These are phyloP conservation scores for Calliopum simillimum DNA, from an alignment of 2,888 invertebrate species.

Conservation along the genomic window DNA sequence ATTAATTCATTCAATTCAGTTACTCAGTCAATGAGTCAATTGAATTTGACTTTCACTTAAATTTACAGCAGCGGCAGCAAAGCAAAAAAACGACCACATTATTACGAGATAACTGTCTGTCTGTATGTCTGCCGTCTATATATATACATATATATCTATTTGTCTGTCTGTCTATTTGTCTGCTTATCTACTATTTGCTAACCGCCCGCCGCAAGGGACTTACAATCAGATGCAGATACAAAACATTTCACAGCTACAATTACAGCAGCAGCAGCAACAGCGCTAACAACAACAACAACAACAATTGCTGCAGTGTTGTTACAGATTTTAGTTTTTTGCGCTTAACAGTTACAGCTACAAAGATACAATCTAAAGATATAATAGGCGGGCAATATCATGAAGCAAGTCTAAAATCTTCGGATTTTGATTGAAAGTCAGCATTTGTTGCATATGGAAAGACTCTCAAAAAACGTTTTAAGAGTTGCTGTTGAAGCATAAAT, in stretches of 20 bases:
- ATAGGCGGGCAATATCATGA: too few species aligned
- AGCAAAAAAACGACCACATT: conserved; percentile 33
- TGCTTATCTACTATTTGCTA: conserved; percentile 20
- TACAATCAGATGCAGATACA: conserved; percentile 10
- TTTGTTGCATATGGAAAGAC: too few species aligned
- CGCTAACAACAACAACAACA: conserved; percentile 21
- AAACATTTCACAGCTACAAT: conserved; percentile 5
- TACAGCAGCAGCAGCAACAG: conserved; percentile 38
- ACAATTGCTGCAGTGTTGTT: neutral
- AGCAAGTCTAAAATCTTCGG: too few species aligned
- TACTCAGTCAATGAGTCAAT: conserved; percentile 33
- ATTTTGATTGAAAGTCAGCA: too few species aligned
- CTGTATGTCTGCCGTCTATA: conserved; percentile 6
- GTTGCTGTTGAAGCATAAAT: neutral
- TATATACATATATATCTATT: neutral
- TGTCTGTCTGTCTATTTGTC: conserved; percentile 9
- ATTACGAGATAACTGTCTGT: conserved; percentile 33
- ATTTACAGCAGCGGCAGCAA: conserved; percentile 9
- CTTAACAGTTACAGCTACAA: too few species aligned
- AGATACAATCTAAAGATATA: too few species aligned
- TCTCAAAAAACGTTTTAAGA: neutral
- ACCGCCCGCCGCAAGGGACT: conserved; percentile 27
- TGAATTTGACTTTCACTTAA: conserved; percentile 32
- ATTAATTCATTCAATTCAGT: conserved; percentile 18
- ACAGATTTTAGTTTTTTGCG: neutral